Conservation (phyloP, 2,113 vertebrate genomes). For the Austrofundulus limnaeus region DNA sequence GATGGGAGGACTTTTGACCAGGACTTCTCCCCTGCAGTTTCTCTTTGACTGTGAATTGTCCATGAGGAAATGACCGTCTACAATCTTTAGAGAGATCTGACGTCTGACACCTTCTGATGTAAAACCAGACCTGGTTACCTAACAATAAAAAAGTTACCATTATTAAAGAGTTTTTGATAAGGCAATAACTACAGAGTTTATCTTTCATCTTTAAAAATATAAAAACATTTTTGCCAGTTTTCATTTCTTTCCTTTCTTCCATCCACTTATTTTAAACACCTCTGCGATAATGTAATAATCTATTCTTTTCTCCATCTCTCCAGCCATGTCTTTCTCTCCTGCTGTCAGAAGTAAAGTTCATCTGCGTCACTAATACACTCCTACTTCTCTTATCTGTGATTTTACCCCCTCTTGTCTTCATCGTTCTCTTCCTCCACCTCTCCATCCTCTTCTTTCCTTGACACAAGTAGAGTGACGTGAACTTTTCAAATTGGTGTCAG, state of each 20-base stretch:
- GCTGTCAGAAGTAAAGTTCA: conserved; percentile 45
- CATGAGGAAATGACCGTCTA: no score
- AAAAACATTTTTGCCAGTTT: conserved; percentile 20
- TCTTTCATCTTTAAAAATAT: not conserved
- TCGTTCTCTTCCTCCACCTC: conserved; percentile 46
- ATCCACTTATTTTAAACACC: conserved; percentile 37
- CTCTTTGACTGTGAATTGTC: no score
- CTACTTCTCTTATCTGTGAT: conserved; percentile 67
- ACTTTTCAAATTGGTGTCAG: conserved; percentile 79
- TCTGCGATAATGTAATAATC: conserved; percentile 34
- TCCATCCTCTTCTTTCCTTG: conserved; percentile 52
- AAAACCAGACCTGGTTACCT: no score
- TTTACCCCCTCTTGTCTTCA: conserved; percentile 45
- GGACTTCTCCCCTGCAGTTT: no score
- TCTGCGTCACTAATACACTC: conserved; percentile 42
- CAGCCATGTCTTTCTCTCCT: conserved; percentile 19
- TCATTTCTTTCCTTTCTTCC: conserved; percentile 15
- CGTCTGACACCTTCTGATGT: no score
- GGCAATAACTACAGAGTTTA: not conserved
- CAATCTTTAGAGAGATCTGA: no score
- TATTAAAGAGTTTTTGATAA: not conserved
- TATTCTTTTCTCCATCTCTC: conserved; percentile 40
- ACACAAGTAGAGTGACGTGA: conserved; percentile 72
- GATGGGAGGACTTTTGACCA: no score
- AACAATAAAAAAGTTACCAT: not conserved